These are phyloP conservation scores for Drosophila aff. DNA, from an alignment of 1,140 invertebrate species.

Conservation along the genomic window DNA sequence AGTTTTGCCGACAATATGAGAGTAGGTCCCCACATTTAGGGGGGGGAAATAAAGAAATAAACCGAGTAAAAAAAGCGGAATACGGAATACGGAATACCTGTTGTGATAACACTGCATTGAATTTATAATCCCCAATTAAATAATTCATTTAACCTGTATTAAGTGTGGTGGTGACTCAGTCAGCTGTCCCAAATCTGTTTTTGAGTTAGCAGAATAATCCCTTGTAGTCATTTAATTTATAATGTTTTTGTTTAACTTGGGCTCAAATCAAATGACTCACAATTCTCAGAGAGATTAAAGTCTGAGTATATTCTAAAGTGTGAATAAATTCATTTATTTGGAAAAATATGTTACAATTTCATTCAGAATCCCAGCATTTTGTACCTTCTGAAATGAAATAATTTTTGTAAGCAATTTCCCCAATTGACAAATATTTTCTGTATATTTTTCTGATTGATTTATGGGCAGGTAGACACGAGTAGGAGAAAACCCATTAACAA, in stretches of 20 bases:
- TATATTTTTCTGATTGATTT: conserved; percentile 26
- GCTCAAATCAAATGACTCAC: conserved; percentile 7
- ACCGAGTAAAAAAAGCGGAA: neutral
- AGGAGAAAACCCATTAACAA: conserved; percentile 41
- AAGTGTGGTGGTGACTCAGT: conserved; percentile 10
- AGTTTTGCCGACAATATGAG: conserved; percentile 30
- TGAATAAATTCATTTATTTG: too few relatives aligned
- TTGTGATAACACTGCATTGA: conserved; percentile 13
- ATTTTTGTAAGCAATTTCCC: neutral
- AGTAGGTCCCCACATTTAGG: neutral
- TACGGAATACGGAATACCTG: conserved; percentile 9
- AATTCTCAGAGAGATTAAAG: neutral
- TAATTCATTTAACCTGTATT: conserved; percentile 18
- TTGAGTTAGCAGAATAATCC: neutral
- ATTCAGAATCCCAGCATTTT: neutral
- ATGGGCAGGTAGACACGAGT: conserved; percentile 11
- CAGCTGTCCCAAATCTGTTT: neutral
- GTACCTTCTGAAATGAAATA: neutral
- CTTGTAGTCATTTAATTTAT: neutral
- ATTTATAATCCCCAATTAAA: conserved; percentile 16
- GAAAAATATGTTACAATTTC: neutral
- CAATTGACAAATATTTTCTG: conserved; percentile 18
- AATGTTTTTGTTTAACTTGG: neutral
- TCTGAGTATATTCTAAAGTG: too few relatives aligned
- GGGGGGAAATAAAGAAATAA: conserved; percentile 6